Evolutionary conservation across 2,888 invertebrate species (phyloP).

Genomic region (Macaria liturata): DNA sequence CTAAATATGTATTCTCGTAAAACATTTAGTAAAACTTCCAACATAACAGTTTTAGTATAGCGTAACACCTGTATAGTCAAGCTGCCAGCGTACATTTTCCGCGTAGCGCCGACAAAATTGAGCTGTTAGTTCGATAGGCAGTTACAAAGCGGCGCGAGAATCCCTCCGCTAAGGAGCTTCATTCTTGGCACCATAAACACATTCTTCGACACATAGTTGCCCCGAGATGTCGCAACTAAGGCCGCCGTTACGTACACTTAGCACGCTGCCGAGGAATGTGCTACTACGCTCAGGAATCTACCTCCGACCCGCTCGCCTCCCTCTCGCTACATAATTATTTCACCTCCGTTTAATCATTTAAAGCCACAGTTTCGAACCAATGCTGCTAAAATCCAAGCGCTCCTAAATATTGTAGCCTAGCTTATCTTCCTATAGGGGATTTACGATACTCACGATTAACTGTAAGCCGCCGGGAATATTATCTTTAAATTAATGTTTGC

Average conservation of each 20-base stretch:
- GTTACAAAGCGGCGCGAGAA: constrained; percentile 39
- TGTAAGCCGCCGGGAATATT: constrained; percentile 54
- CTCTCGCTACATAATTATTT: constrained; percentile 64
- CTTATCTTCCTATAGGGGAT: constrained; percentile 65
- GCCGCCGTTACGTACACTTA: constrained; percentile 66
- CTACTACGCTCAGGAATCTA: constrained; percentile 65
- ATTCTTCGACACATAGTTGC: constrained; percentile 81
- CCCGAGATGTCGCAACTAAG: constrained; percentile 71
- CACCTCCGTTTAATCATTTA: constrained; percentile 60
- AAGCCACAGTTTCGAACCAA: constrained; percentile 56
- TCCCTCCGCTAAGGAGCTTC: constrained; percentile 66
- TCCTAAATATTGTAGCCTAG: constrained; percentile 62
- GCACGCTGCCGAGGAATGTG: constrained; percentile 66
- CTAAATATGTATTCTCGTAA: too few species aligned
- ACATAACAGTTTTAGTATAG: too few species aligned
- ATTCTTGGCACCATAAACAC: constrained; percentile 80
- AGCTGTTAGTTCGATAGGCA: constrained; percentile 44
- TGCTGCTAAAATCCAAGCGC: constrained; percentile 52
- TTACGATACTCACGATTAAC: constrained; percentile 64
- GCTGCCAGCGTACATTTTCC: constrained; percentile 10
- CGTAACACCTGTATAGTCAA: neutral
- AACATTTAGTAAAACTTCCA: too few species aligned
- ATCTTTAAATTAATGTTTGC: constrained; percentile 42
- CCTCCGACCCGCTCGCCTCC: constrained; percentile 45
- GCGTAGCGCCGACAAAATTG: constrained; percentile 35